Evolutionary conservation across 2,113 vertebrate genomes (phyloP).

Genomic region (Columba janthina): DNA sequence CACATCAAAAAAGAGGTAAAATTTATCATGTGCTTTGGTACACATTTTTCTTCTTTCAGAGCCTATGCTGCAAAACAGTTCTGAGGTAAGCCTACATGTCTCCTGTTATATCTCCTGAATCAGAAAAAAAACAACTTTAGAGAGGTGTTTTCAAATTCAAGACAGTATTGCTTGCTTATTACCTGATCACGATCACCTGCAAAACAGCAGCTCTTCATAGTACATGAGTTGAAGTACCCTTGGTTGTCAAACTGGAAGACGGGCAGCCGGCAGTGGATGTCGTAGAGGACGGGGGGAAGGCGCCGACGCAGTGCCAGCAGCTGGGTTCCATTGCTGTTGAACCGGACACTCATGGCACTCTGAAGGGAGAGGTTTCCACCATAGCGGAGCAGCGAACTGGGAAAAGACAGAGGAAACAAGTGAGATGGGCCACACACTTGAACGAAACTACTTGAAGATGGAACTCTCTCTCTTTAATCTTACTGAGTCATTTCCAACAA

Average conservation of each 20-base stretch:
- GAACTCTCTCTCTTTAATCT: background rate
- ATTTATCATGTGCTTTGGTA: background rate
- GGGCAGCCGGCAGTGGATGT: slow-evolving; percentile 95
- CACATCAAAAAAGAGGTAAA: background rate
- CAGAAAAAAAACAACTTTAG: background rate
- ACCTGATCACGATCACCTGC: slow-evolving; percentile 98
- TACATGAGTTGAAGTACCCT: slow-evolving; percentile 98
- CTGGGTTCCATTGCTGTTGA: slow-evolving; percentile 96
- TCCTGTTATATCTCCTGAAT: background rate
- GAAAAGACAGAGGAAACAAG: background rate
- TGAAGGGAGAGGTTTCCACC: slow-evolving; percentile 95
- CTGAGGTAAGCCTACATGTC: background rate
- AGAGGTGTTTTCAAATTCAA: background rate
- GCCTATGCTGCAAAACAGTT: background rate
- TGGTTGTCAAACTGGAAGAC: slow-evolving; percentile 99
- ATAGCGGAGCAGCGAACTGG: slow-evolving; percentile 91
- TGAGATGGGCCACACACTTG: accelerated
- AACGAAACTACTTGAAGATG: background rate
- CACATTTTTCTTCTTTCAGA: background rate
- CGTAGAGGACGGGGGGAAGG: slow-evolving; percentile 94
- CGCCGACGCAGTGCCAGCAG: slow-evolving; percentile 92
- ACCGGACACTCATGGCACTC: slow-evolving; percentile 98
- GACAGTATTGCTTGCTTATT: background rate
- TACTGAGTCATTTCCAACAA: background rate
- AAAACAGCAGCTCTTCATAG: slow-evolving; percentile 99